Evolutionary conservation across 23 tunicate genomes (phyloP).

Genomic region (Corella eumyota): DNA sequence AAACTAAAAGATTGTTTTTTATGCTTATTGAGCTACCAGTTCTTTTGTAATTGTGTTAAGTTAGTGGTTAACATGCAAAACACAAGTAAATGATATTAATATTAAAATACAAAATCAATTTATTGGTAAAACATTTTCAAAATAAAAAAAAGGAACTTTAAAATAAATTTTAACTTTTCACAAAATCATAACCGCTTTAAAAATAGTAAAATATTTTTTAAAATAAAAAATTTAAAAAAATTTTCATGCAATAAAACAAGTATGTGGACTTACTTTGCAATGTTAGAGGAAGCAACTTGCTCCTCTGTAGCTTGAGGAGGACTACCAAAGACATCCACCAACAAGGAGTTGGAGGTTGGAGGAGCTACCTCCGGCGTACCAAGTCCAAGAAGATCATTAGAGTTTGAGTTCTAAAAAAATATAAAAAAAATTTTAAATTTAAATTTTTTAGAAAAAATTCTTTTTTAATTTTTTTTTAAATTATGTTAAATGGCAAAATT

Average conservation of each 20-base stretch:
- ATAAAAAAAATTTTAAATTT: not conserved
- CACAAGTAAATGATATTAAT: not conserved
- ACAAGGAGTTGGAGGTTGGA: slow-evolving; percentile 4
- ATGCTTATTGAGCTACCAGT: too few relatives aligned
- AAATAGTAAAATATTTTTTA: not conserved
- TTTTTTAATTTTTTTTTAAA: not conserved
- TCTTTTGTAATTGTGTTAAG: too few relatives aligned
- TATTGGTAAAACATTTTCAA: not conserved
- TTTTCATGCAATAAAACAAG: not conserved
- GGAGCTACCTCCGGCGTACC: slow-evolving; percentile 35
- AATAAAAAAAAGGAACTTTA: too few relatives aligned
- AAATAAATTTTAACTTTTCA: too few relatives aligned
- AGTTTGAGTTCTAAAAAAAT: slow-evolving; percentile 5
- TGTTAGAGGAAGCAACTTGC: not conserved
- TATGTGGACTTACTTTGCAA: not conserved
- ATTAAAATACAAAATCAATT: not conserved
- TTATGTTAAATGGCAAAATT: too few relatives aligned
- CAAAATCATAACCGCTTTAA: too few relatives aligned
- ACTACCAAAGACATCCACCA: slow-evolving; percentile 50
- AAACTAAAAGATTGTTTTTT: too few relatives aligned
- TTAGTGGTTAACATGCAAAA: too few relatives aligned
- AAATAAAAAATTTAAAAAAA: too few relatives aligned
- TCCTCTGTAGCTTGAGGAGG: too few relatives aligned
- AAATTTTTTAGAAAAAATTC: not conserved
- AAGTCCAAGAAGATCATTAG: slow-evolving; percentile 34